Base-by-base conservation (phyloP, 1,140 invertebrate genomes). In the Portunus trituberculatus region DNA sequence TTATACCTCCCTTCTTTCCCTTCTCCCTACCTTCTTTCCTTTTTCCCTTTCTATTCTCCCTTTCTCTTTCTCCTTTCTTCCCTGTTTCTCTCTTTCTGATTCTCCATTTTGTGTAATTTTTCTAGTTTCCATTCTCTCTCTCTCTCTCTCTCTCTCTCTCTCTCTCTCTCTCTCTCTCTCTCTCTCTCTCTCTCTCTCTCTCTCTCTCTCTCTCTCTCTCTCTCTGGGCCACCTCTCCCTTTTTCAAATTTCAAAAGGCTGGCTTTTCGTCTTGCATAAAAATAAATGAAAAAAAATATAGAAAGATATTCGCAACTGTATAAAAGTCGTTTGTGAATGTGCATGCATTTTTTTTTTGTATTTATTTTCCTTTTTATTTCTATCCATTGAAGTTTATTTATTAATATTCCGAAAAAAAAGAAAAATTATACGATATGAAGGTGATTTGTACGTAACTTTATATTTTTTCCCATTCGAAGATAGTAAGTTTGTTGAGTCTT, bases 271-370 rank as follows among this genome's bases (percentile, higher is more conserved):
- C 67, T 76, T 76, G 20, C 20, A 76, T n/a, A 76, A 76, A 76
- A n/a, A 76, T 7, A n/a, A 76, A 76, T 20, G 4, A 76, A 76
- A 76, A 76, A n/a, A 76, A 20, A 76, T n/a, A n/a, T 7, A 59
- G 12, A 59, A 59, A 59, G 20, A 76, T 76, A 76, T n/a, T 76
- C 67, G 20, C 25, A 76, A 76, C 67, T 25, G 20, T n/a, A 76
- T 76, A 76, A 76, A 76, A 76, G 67, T 76, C 67, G 67, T 76
- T n/a, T n/a, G 67, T 76, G 67, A 76, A 76, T 76, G n/a, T 76
- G 67, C 67, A 76, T 76, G 67, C 67, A 76, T n/a, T 76, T 76
- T 76, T 76, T 76, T 76, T 76, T 4, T 10, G 52, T 59, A n/a
- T 76, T 76, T n/a, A 76, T 76, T 76, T 76, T 76, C 20, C 59